Conservation (phyloP, 2,888 invertebrate genomes). For the Torymus tubicola region DNA sequence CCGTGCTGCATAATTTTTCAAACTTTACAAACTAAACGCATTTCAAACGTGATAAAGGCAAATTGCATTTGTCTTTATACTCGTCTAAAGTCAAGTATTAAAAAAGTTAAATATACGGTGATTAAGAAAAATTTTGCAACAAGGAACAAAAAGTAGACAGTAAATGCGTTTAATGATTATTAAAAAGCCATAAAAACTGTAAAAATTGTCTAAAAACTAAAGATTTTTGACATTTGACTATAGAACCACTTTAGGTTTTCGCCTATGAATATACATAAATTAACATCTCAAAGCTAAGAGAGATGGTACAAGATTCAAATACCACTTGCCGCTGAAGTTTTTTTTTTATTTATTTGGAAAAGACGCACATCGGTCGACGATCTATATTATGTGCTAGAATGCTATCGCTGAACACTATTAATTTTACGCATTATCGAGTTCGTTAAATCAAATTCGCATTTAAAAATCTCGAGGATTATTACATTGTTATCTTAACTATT, state of each 20-base stretch:
- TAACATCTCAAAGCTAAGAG: constrained; percentile 54
- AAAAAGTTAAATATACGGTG: constrained; percentile 11
- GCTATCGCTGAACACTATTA: constrained; percentile 50
- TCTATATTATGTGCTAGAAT: constrained; percentile 47
- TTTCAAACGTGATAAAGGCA: too few species aligned
- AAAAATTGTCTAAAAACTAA: constrained; percentile 42
- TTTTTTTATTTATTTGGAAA: constrained; percentile 39
- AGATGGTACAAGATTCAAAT: constrained; percentile 56
- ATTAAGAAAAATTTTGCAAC: too few species aligned
- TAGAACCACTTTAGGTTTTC: constrained; percentile 15
- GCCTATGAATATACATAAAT: constrained; percentile 45
- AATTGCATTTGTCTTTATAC: neutral
- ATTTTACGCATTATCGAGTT: constrained; percentile 35
- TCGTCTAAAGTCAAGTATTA: constrained; percentile 15
- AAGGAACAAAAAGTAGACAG: too few species aligned
- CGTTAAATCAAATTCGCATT: constrained; percentile 50
- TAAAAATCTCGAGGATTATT: constrained; percentile 26
- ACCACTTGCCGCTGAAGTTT: constrained; percentile 45
- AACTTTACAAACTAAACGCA: too few species aligned
- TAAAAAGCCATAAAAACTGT: constrained; percentile 46
- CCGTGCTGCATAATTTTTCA: too few species aligned
- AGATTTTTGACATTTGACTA: constrained; percentile 46
- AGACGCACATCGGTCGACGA: constrained; percentile 16
- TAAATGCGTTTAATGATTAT: constrained; percentile 9
- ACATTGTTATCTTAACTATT: constrained; percentile 43